These are phyloP conservation scores for Leptoclinus maculatus DNA, from an alignment of 2,797 vertebrate genomes.

Conservation along the genomic window DNA sequence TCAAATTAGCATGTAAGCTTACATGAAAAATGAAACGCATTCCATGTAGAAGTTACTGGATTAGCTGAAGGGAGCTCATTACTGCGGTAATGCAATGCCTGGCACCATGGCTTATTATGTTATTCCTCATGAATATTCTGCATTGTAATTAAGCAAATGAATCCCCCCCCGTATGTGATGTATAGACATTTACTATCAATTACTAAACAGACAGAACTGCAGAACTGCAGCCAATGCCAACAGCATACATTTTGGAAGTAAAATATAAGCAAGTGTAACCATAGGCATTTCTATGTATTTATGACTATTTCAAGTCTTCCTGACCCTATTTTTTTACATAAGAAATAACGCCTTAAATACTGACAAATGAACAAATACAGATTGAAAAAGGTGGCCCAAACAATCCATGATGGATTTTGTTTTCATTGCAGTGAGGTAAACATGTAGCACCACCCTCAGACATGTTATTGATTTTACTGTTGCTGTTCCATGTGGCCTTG, in stretches of 20 bases:
- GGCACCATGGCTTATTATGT: not conserved
- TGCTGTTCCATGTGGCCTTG: constrained; percentile 35
- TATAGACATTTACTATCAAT: not conserved
- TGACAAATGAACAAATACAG: not conserved
- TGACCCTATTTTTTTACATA: not conserved
- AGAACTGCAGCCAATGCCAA: not conserved
- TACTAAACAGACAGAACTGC: not conserved
- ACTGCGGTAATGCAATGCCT: not conserved
- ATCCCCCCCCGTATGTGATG: not conserved
- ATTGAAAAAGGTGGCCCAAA: not conserved
- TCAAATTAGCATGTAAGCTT: not conserved
- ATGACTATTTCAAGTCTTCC: not conserved
- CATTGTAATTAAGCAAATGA: not conserved
- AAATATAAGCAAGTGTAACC: not conserved
- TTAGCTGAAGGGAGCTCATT: not conserved
- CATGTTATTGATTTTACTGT: constrained; percentile 70
- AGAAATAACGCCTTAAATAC: not conserved
- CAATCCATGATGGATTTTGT: constrained; percentile 53
- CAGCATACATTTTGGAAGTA: not conserved
- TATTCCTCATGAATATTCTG: not conserved
- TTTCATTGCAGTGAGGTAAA: constrained; percentile 50
- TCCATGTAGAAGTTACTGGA: not conserved
- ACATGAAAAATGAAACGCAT: not conserved
- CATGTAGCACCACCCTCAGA: constrained; percentile 40
- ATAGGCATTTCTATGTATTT: not conserved